Conservation (phyloP, 2,797 vertebrate genomes). For the Myioborus melanocephalus region DNA sequence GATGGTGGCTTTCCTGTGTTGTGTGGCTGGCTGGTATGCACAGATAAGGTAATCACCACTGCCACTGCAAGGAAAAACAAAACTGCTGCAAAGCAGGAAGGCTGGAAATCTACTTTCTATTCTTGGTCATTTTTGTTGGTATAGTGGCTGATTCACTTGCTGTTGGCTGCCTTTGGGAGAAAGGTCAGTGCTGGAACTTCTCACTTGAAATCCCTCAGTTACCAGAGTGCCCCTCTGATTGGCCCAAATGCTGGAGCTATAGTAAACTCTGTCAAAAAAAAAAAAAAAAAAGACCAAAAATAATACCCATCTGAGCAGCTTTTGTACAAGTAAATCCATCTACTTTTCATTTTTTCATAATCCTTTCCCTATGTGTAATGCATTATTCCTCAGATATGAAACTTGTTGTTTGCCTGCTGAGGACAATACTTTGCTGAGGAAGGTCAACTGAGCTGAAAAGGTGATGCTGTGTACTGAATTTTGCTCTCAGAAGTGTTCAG, state of each 20-base stretch:
- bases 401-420: background rate
- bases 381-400: conserved; percentile 13
- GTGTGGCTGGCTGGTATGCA: conserved; percentile 14
- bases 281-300: background rate
- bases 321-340: conserved; percentile 7
- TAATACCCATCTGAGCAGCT: background rate
- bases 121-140: conserved; percentile 38
- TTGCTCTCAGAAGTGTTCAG: background rate
- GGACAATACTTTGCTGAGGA: background rate
- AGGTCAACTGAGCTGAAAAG: background rate
- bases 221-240: background rate
- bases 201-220: background rate
- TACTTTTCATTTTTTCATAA: background rate
- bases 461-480: background rate
- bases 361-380: background rate
- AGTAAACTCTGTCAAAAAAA: background rate
- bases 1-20: conserved; percentile 29
- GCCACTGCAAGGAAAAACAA: conserved; percentile 20
- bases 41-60: conserved; percentile 49
- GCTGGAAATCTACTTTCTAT: conserved; percentile 32
- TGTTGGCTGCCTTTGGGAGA: background rate
- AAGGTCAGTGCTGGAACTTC: background rate
- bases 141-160: background rate
- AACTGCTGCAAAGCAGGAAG: conserved; percentile 15
- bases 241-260: background rate